These are phyloP conservation scores for Avahi laniger DNA, from an alignment of 2,797 vertebrate species.

Conservation along the genomic window DNA sequence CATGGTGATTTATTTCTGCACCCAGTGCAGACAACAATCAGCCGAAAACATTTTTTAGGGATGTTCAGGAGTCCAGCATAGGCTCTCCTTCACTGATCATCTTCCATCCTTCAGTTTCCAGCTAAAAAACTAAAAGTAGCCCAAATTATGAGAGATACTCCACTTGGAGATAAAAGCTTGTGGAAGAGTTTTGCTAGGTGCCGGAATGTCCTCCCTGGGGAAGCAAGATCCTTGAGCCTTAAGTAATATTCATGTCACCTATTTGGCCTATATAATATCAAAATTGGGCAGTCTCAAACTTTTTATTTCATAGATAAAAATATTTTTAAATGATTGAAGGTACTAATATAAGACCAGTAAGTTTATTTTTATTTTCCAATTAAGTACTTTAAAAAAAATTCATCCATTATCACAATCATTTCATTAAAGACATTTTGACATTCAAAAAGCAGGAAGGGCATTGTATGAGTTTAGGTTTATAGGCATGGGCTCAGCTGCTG, in stretches of 20 bases:
- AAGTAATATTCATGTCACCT: not conserved
- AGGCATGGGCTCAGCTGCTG: not conserved
- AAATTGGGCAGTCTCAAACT: not conserved
- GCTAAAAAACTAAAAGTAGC: not conserved
- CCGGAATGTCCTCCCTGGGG: not conserved
- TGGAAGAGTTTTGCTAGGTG: not conserved
- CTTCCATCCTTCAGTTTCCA: not conserved
- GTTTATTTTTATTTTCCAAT: not conserved
- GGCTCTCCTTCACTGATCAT: not conserved
- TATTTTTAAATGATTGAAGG: not conserved
- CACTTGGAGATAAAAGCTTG: not conserved
- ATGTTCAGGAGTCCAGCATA: not conserved
- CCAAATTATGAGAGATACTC: not conserved
- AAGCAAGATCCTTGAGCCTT: not conserved
- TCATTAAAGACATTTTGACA: slow-evolving; percentile 17
- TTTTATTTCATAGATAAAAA: slow-evolving; percentile 45
- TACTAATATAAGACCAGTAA: not conserved
- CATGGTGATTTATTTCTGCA: not conserved
- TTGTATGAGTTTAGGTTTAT: not conserved
- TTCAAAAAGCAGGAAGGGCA: not conserved
- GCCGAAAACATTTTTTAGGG: not conserved
- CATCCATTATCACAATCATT: not conserved
- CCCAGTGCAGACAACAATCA: not conserved
- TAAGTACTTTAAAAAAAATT: not conserved
- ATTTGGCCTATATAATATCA: not conserved